Percentiles rank a stretch among this genome's conserved stretches.
phyloP scores from a whole-genome alignment of 2,113 vertebrate genomes.

The Sisor rabdophorus region DNA sequence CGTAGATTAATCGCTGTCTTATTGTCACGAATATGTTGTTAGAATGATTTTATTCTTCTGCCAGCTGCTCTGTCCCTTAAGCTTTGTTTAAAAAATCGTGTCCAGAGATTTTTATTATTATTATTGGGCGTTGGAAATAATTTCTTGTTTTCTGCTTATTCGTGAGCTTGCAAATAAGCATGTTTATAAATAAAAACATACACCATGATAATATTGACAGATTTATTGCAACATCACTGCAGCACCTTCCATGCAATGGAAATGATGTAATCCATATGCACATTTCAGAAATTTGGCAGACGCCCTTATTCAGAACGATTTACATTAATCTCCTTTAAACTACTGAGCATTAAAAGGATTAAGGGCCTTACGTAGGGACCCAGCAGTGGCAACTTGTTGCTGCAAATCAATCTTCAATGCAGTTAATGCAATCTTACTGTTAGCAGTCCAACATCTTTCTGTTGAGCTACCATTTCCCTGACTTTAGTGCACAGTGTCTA shows the following conservation, averaged over 20 bases:
- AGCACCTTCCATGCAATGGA: neutral
- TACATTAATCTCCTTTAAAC: too few species aligned
- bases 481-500: too few species aligned
- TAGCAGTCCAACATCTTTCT: too few species aligned
- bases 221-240: conserved; percentile 2
- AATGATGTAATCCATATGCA: neutral
- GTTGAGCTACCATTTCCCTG: too few species aligned
- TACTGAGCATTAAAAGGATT: too few species aligned
- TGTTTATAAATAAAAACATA: neutral
- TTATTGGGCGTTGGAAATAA: neutral
- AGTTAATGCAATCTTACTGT: too few species aligned
- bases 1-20: neutral
- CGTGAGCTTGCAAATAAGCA: neutral
- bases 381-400: too few species aligned
- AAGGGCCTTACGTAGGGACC: too few species aligned
- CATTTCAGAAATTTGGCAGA: too few species aligned
- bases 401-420: too few species aligned
- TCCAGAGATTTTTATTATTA: neutral
- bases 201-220: neutral
- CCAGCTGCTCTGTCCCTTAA: conserved; percentile 32
- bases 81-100: neutral
- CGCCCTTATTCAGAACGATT: too few species aligned
- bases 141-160: neutral
- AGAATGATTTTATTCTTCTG: neutral
- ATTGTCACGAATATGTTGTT: conserved; percentile 20